Evolutionary conservation across 2,888 invertebrate species (phyloP).

Genomic region (Perizoma affinitatum): DNA sequence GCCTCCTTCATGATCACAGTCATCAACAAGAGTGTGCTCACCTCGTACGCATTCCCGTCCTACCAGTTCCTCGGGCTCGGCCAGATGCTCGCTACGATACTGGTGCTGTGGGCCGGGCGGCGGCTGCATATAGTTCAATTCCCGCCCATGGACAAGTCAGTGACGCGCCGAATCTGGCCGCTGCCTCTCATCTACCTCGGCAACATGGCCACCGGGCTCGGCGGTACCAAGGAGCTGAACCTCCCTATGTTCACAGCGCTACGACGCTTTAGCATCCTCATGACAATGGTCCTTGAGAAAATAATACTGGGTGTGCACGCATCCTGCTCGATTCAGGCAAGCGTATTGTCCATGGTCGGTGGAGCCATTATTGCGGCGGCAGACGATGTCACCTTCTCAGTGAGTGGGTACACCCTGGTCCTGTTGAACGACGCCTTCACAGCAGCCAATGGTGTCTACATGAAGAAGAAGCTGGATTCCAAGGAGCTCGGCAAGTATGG

Average conservation of each 20-base stretch:
- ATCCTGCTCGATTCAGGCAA: conserved; percentile 92
- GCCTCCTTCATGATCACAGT: conserved; percentile 98
- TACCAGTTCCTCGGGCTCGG: conserved; percentile 95
- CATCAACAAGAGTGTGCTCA: conserved; percentile 97
- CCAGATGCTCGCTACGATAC: conserved; percentile 94
- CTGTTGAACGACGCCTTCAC: conserved; percentile 97
- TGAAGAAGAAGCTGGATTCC: conserved; percentile 97
- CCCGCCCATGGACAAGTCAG: conserved; percentile 88
- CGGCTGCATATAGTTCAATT: conserved; percentile 89
- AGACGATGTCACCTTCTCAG: conserved; percentile 96
- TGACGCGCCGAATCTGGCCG: conserved; percentile 94
- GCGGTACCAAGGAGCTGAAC: conserved; percentile 97
- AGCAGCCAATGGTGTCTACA: conserved; percentile 98
- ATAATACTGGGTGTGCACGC: conserved; percentile 91
- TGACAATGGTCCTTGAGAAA: conserved; percentile 98
- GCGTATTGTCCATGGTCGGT: conserved; percentile 97
- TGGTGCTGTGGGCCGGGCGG: conserved; percentile 90
- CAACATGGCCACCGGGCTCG: conserved; percentile 98
- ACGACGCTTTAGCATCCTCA: conserved; percentile 97
- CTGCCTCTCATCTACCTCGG: conserved; percentile 96
- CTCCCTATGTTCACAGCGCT: conserved; percentile 99
- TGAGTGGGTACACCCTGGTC: conserved; percentile 95
- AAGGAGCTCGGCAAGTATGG: conserved; percentile 97
- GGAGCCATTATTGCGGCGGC: conserved; percentile 97
- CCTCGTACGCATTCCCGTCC: conserved; percentile 95